phyloP scores from a whole-genome alignment of 2,113 vertebrate genomes.

The Psammodynastes pulverulentus region DNA sequence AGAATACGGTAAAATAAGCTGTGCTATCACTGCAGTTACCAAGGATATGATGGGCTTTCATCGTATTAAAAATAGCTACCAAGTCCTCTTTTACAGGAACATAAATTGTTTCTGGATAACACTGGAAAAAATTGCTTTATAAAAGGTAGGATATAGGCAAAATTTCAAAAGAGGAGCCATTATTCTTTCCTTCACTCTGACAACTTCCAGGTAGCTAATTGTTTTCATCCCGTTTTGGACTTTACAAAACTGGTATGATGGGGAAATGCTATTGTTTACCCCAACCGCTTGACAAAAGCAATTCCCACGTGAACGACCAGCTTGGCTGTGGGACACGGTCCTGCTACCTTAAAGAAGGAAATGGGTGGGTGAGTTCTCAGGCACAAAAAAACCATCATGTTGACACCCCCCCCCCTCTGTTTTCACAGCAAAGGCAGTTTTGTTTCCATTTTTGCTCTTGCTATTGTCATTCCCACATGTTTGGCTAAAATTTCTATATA shows the following conservation, averaged over 20 bases:
- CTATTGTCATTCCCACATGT: constrained; percentile 64
- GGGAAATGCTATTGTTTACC: constrained; percentile 98
- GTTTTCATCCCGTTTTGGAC: constrained; percentile 83
- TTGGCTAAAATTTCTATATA: constrained; percentile 61
- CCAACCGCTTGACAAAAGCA: constrained; percentile 86
- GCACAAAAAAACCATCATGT: constrained; percentile 71
- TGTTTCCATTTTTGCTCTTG: constrained; percentile 55
- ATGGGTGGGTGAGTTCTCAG: constrained; percentile 85
- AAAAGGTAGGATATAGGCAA: constrained; percentile 70
- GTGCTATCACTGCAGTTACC: constrained; percentile 31
- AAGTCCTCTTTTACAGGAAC: constrained; percentile 40
- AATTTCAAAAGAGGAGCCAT: constrained; percentile 87
- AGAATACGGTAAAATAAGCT: constrained; percentile 11
- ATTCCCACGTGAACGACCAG: constrained; percentile 98
- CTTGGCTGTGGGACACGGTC: constrained; percentile 76
- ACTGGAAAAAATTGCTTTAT: constrained; percentile 68
- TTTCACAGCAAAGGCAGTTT: constrained; percentile 58
- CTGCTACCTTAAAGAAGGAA: constrained; percentile 76
- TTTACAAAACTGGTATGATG: constrained; percentile 85
- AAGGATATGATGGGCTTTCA: constrained; percentile 43
- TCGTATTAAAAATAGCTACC: constrained; percentile 56
- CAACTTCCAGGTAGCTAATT: constrained; percentile 98
- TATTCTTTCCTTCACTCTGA: constrained; percentile 88
- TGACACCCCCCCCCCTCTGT: constrained; percentile 61
- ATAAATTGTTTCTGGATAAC: constrained; percentile 63